These are phyloP conservation scores for Drosophila prolongata DNA, from an alignment of 2,888 invertebrate species.

Conservation along the genomic window DNA sequence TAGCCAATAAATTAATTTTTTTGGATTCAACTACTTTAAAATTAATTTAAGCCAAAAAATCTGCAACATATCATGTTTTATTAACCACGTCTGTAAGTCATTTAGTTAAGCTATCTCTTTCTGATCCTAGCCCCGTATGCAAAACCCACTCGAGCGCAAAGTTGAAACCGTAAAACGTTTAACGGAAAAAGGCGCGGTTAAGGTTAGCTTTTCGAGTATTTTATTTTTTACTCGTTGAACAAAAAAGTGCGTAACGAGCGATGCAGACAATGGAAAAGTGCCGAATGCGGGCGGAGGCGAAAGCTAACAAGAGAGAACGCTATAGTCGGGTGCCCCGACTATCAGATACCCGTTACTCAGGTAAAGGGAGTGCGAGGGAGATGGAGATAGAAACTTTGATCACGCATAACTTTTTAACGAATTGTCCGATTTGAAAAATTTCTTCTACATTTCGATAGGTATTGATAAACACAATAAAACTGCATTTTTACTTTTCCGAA, in stretches of 20 bases:
- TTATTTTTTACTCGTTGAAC: conserved; percentile 3
- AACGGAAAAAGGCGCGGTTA: conserved; percentile 72
- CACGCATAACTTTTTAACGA: no score
- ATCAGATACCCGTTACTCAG: no score
- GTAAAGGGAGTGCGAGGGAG: no score
- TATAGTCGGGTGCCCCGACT: no score
- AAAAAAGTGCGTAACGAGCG: conserved; percentile 32
- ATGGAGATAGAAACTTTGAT: no score
- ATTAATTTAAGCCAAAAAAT: neutral
- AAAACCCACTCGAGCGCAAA: conserved; percentile 45
- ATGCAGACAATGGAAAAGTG: conserved; percentile 11
- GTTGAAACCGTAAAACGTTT: conserved; percentile 65
- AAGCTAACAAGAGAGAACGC: no score
- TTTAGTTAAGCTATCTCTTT: conserved; percentile 3
- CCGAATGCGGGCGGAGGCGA: conserved; percentile 55
- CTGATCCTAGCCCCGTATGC: conserved; percentile 3
- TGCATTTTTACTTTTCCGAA: no score
- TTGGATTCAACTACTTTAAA: neutral
- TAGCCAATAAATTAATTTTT: no score
- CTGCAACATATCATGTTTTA: neutral
- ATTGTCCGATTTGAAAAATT: no score
- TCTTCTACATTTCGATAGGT: no score
- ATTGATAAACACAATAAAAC: no score
- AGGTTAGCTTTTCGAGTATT: conserved; percentile 49
- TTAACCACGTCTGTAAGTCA: conserved; percentile 6